Percentiles rank a stretch among this genome's conserved stretches.
These are phyloP conservation scores for Latrodectus elegans DNA, from an alignment of 2,888 invertebrate genomes.

Conservation along the genomic window DNA sequence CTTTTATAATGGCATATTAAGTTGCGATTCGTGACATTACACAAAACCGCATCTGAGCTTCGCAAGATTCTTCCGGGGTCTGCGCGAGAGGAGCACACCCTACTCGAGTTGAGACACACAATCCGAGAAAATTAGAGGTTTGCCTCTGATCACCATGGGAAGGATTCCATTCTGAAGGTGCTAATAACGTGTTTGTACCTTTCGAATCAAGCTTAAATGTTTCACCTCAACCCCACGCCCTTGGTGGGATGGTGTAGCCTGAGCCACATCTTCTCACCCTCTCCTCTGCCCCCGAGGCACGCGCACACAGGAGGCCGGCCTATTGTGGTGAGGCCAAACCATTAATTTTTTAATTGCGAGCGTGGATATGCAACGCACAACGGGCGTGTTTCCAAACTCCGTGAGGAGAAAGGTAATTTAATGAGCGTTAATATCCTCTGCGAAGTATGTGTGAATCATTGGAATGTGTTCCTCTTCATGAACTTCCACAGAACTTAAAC, in stretches of 20 bases:
- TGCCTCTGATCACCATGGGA: conserved; percentile 22
- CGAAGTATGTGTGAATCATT: too few species aligned
- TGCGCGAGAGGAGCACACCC: background rate
- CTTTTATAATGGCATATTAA: background rate
- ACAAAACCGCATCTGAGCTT: background rate
- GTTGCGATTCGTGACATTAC: background rate
- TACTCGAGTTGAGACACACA: background rate
- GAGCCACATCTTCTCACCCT: background rate
- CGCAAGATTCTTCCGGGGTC: conserved; percentile 15
- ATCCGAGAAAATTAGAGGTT: conserved; percentile 48
- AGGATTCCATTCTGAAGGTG: conserved; percentile 33
- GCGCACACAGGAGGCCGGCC: background rate
- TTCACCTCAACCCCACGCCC: conserved; percentile 28
- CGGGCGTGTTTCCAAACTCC: background rate
- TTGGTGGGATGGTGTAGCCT: background rate
- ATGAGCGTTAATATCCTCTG: too few species aligned
- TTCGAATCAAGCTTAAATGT: conserved; percentile 24
- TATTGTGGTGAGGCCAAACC: conserved; percentile 23
- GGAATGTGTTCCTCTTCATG: too few species aligned
- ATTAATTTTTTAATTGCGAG: conserved; percentile 52
- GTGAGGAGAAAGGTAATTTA: too few species aligned
- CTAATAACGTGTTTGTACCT: conserved; percentile 40
- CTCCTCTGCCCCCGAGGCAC: background rate
- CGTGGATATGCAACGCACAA: background rate
- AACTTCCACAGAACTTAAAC: too few species aligned